Base-by-base conservation (phyloP, 2,113 vertebrate species). In the Mola mola region DNA sequence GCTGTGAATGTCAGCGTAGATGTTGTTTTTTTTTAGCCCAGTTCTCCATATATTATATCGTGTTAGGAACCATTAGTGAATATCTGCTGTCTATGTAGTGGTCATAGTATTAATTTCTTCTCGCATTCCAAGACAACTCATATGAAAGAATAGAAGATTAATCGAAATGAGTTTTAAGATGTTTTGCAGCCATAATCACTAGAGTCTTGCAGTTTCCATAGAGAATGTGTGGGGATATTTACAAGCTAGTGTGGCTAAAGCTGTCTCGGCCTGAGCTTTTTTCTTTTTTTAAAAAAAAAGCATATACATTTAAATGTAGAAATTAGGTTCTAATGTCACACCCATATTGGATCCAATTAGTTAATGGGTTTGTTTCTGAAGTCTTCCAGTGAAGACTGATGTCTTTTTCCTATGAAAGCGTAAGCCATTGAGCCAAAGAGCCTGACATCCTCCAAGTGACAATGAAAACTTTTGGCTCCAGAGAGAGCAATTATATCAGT, bases 291-390 rank as follows among this genome's bases (percentile, higher is more conserved):
- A 10, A 6, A n/a, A n/a, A 41, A 75, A 48, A 36, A 46, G 62
- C 58, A 75, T 78, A 64, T 79, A 82, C 78, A 44, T 79, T 76
- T 78, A 78, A 81, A 78, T 82, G 79, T 79, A 47, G 65, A 75
- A 85, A 79, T 70, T 20, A 82, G 38, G 28, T 83, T 70, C 70
- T 81, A 79, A 84, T 80, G 72, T 71, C 17, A 6, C 9, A 22
- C 86, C 73, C 80, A 85, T 84, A 87, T 84, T 73, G 71, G 47
- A 87, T 81, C 68, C 86, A 90, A 89, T 89, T 86, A 89, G 83
- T 86, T 87, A 87, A 90, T 89, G 83, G 81, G 52, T 85, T 88
- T 83, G 83, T 86, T 83, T 84, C 78, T 78, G 72, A 79, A 72
- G 67, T 78, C 65, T 69, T 64, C 33, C 58, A 47, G 33, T 20